Evolutionary conservation across 1,140 invertebrate species (phyloP).

Genomic region (Saxidomus purpurata): DNA sequence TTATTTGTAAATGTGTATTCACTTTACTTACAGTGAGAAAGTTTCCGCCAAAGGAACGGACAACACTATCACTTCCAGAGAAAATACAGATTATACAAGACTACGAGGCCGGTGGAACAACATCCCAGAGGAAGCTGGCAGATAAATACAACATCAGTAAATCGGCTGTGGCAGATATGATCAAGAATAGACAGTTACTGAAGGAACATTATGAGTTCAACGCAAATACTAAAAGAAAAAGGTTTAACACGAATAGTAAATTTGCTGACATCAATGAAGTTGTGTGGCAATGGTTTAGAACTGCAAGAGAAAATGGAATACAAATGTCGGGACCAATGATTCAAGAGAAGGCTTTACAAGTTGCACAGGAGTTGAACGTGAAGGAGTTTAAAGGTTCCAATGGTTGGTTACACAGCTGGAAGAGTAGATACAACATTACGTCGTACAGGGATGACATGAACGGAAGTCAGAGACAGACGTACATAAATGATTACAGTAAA

Average conservation of each 20-base stretch:
- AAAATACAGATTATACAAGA: conserved; percentile 37
- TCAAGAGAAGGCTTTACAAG: conserved; percentile 75
- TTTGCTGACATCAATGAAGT: conserved; percentile 47
- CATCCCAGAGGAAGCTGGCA: conserved; percentile 33
- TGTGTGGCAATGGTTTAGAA: conserved; percentile 66
- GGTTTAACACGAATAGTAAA: conserved; percentile 33
- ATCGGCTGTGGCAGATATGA: conserved; percentile 23
- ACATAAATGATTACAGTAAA: conserved; percentile 42
- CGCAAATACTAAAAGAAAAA: conserved; percentile 32
- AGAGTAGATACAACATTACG: conserved; percentile 69
- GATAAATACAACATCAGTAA: conserved; percentile 41
- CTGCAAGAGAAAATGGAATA: conserved; percentile 36
- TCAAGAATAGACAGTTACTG: conserved; percentile 2
- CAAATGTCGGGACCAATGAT: conserved; percentile 74
- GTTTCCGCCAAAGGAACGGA: conserved; percentile 22
- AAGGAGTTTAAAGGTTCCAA: conserved; percentile 80
- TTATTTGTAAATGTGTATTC: not conserved
- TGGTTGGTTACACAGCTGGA: conserved; percentile 81
- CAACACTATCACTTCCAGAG: conserved; percentile 12
- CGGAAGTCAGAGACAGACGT: not conserved
- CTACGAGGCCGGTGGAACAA: not conserved
- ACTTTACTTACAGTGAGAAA: conserved; percentile 15
- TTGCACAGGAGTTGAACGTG: conserved; percentile 73
- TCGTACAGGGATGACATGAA: conserved; percentile 8
- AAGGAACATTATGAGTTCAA: conserved; percentile 40